These are phyloP conservation scores for Actinemys pallida DNA, from an alignment of 2,113 vertebrate genomes.

Conservation along the genomic window DNA sequence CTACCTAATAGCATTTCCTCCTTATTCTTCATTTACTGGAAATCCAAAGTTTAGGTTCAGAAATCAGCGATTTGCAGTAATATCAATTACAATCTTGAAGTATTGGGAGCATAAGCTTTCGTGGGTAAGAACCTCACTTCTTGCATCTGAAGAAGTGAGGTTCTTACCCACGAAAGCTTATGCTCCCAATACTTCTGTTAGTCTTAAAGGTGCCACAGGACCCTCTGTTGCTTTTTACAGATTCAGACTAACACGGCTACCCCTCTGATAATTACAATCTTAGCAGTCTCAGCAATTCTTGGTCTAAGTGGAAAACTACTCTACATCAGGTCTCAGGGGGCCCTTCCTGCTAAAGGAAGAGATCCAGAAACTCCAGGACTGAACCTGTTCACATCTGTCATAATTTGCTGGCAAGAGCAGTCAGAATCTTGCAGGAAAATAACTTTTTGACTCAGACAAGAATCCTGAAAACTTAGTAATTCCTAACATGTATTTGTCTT, in stretches of 20 bases:
- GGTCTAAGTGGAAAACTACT: not conserved
- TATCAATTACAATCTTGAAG: not conserved
- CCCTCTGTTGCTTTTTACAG: too few relatives aligned
- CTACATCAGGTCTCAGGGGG: not conserved
- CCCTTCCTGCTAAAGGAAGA: not conserved
- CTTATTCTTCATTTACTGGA: conserved; percentile 18
- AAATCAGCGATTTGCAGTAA: not conserved
- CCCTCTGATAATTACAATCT: not conserved
- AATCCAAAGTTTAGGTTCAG: conserved; percentile 7
- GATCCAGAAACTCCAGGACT: not conserved
- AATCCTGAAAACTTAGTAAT: not conserved
- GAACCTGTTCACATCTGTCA: not conserved
- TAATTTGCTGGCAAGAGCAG: not conserved
- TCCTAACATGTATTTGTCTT: conserved; percentile 32
- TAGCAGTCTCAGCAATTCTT: conserved; percentile 11
- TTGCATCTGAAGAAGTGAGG: too few relatives aligned
- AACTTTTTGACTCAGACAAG: not conserved
- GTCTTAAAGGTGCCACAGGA: too few relatives aligned
- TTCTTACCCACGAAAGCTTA: too few relatives aligned
- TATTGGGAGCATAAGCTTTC: too few relatives aligned
- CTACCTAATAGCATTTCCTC: conserved; percentile 34
- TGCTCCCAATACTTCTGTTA: too few relatives aligned
- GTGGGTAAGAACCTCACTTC: too few relatives aligned
- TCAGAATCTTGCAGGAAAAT: not conserved
- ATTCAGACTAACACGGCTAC: too few relatives aligned